Conservation (phyloP, 1,140 invertebrate genomes). For the Neuroterus valhalla region DNA sequence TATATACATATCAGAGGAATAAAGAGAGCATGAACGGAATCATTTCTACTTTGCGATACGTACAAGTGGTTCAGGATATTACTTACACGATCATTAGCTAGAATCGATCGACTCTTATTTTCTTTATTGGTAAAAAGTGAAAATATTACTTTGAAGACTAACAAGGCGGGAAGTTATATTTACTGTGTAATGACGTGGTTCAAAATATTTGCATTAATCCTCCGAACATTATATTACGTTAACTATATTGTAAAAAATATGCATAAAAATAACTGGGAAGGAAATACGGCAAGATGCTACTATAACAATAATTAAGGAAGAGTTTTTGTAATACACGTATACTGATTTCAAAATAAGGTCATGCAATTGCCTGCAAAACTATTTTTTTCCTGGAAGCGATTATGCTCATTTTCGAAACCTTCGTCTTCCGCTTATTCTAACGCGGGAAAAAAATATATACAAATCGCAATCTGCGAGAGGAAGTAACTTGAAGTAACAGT, state of each 20-base stretch:
- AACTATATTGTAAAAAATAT: no score
- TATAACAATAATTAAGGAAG: neutral
- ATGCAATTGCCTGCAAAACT: neutral
- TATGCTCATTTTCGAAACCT: slow-evolving; percentile 43
- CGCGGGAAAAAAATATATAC: neutral
- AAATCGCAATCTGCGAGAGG: neutral
- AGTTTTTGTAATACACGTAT: neutral
- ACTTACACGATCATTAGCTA: slow-evolving; percentile 25
- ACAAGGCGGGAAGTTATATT: slow-evolving; percentile 4
- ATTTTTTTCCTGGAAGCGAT: slow-evolving; percentile 36
- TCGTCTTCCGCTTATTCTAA: slow-evolving; percentile 37
- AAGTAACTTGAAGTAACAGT: neutral
- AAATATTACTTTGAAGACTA: slow-evolving; percentile 13
- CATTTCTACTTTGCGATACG: neutral
- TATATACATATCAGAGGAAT: neutral
- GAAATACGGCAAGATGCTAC: no score
- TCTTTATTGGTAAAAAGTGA: slow-evolving; percentile 29
- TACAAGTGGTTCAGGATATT: slow-evolving; percentile 27
- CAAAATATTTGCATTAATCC: neutral
- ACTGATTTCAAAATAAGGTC: neutral
- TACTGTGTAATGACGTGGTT: neutral
- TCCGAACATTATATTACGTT: neutral
- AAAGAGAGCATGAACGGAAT: neutral
- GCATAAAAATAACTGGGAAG: no score
- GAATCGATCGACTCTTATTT: slow-evolving; percentile 16